Evolutionary conservation across 2,888 invertebrate genomes (phyloP).

Genomic region (Drosophila lacicola): DNA sequence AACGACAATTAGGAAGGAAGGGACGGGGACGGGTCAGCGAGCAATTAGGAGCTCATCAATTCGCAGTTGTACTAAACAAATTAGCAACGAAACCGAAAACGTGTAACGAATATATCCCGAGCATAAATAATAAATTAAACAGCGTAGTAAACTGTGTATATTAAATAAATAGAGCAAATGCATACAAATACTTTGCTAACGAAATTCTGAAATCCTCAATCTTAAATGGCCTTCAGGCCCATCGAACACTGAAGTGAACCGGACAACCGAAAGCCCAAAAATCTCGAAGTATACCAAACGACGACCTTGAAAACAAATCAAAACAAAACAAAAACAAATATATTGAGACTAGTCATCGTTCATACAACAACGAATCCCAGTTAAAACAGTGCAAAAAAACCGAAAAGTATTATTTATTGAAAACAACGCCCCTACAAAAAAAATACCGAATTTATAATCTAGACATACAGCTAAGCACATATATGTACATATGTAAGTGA

Average conservation of each 20-base stretch:
- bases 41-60: conserved; percentile 36
- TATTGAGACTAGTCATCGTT: conserved; percentile 63
- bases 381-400: conserved; percentile 49
- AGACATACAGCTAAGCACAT: conserved; percentile 8
- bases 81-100: conserved; percentile 41
- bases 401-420: conserved; percentile 64
- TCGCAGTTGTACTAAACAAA: conserved; percentile 24
- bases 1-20: conserved; percentile 34
- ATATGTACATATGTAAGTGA: conserved; percentile 10
- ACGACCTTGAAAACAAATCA: conserved; percentile 56
- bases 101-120: conserved; percentile 49
- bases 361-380: conserved; percentile 39
- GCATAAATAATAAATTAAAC: conserved; percentile 2
- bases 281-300: conserved; percentile 4
- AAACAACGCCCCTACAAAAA: conserved; percentile 49
- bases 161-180: not conserved
- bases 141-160: not conserved
- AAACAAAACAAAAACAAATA: conserved; percentile 25
- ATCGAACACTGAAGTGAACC: conserved; percentile 14
- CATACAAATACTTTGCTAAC: not conserved
- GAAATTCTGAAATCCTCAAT: not conserved
- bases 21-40: conserved; percentile 39
- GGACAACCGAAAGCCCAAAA: conserved; percentile 11
- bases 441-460: conserved; percentile 61
- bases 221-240: no score